Evolutionary conservation across 2,888 invertebrate genomes (phyloP).

Genomic region (Acanthosepion lycidas): DNA sequence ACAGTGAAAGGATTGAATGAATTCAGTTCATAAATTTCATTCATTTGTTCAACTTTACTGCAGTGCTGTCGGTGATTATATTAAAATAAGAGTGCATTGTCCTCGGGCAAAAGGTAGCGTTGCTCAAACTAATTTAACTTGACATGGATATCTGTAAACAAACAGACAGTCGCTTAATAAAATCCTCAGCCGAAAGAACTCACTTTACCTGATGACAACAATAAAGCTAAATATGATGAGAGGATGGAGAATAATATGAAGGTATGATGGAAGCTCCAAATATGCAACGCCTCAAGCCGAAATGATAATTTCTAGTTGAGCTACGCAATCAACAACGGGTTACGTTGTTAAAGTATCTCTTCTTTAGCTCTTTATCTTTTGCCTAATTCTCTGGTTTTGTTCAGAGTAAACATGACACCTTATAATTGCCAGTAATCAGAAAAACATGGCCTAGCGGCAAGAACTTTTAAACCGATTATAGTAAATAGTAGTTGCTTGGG

Average conservation of each 20-base stretch:
- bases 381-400: neutral
- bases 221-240: neutral
- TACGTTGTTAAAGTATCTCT: neutral
- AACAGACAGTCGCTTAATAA: neutral
- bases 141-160: constrained; percentile 8
- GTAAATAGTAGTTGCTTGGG: neutral
- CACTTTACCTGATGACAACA: neutral
- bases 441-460: neutral
- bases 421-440: neutral
- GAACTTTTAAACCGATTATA: neutral
- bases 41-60: neutral
- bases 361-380: neutral
- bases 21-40: neutral
- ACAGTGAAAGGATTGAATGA: neutral
- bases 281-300: neutral
- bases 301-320: neutral
- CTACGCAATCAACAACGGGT: neutral
- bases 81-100: neutral
- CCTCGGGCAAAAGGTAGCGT: neutral
- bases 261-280: neutral
- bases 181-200: no score
- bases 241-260: neutral
- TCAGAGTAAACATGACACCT: constrained; percentile 20
- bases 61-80: no score
- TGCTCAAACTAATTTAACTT: neutral